phyloP scores from a whole-genome alignment of 1,140 invertebrate genomes.

The Macrobrachium nipponense region DNA sequence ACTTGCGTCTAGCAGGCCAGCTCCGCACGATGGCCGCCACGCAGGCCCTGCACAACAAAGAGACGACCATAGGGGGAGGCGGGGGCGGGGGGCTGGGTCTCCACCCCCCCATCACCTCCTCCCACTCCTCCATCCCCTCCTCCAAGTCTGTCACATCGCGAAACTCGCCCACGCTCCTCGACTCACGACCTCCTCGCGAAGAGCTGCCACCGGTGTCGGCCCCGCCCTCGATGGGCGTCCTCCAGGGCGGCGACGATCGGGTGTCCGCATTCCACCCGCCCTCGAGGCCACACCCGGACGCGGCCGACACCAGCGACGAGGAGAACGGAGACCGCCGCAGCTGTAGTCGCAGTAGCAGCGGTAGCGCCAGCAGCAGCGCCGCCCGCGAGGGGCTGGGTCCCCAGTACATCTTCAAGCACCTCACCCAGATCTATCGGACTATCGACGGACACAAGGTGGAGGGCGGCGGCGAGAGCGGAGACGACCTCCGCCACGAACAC shows the following conservation, averaged over 20 bases:
- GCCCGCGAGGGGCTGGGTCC: slow-evolving; percentile 59
- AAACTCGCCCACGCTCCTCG: slow-evolving; percentile 44
- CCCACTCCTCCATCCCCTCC: slow-evolving; percentile 45
- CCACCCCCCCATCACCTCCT: slow-evolving; percentile 37
- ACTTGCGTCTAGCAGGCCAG: slow-evolving; percentile 61
- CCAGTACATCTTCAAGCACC: slow-evolving; percentile 64
- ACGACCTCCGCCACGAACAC: slow-evolving; percentile 18
- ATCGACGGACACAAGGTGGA: slow-evolving; percentile 60
- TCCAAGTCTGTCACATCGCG: slow-evolving; percentile 33
- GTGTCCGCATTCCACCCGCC: slow-evolving; percentile 63
- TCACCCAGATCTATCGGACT: slow-evolving; percentile 62
- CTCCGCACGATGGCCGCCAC: slow-evolving; percentile 61
- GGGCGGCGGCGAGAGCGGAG: slow-evolving; percentile 46
- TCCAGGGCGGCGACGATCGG: slow-evolving; percentile 56
- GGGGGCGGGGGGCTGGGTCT: slow-evolving; percentile 28
- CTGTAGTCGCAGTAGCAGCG: slow-evolving; percentile 59
- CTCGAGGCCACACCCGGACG: slow-evolving; percentile 44
- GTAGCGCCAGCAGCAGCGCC: slow-evolving; percentile 61
- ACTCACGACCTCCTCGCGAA: slow-evolving; percentile 47
- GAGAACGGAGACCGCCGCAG: slow-evolving; percentile 55
- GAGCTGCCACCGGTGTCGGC: slow-evolving; percentile 46
- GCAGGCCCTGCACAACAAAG: slow-evolving; percentile 53
- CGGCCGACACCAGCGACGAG: slow-evolving; percentile 62
- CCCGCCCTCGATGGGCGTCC: slow-evolving; percentile 37
- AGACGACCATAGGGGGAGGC: slow-evolving; percentile 23